Evolutionary conservation across 1,140 invertebrate genomes (phyloP).

Genomic region (Lordiphosa stackelbergi): DNA sequence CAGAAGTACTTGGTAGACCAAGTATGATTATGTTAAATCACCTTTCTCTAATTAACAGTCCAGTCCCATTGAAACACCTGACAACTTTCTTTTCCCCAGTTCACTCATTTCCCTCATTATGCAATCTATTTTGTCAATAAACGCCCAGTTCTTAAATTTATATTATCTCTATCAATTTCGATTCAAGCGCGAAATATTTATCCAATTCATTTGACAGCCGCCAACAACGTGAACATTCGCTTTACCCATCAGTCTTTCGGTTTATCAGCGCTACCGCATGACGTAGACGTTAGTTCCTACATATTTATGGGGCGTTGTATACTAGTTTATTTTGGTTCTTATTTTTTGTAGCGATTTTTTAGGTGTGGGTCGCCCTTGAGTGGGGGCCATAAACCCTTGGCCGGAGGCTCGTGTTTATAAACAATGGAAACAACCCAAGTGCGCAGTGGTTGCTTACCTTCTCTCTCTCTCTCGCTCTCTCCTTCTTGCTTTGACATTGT

Average conservation of each 20-base stretch:
- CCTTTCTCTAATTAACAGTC: too few relatives aligned
- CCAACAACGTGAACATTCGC: slow-evolving; percentile 10
- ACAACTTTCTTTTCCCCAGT: too few relatives aligned
- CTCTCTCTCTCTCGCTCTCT: slow-evolving; percentile 3
- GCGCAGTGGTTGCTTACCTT: slow-evolving; percentile 18
- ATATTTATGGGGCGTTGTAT: slow-evolving; percentile 28
- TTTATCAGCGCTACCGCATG: slow-evolving; percentile 20
- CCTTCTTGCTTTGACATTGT: slow-evolving; percentile 34
- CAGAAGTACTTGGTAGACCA: too few relatives aligned
- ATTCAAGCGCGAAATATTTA: slow-evolving; percentile 13
- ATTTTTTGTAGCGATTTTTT: background rate
- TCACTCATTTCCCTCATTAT: slow-evolving; percentile 1
- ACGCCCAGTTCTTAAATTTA: background rate
- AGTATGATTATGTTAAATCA: too few relatives aligned
- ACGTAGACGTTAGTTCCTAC: slow-evolving; percentile 12
- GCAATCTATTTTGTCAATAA: slow-evolving; percentile 1
- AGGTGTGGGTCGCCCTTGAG: slow-evolving; percentile 30
- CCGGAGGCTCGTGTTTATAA: slow-evolving; percentile 48
- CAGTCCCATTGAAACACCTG: too few relatives aligned
- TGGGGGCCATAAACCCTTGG: slow-evolving; percentile 37
- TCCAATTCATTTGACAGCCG: slow-evolving; percentile 12
- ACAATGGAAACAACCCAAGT: slow-evolving; percentile 64
- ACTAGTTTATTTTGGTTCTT: slow-evolving; percentile 6
- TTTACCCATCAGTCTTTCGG: slow-evolving; percentile 1
- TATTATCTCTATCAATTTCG: slow-evolving; percentile 2